Conservation (phyloP, 2,888 invertebrate species). For the Ectemnius cavifrons region DNA sequence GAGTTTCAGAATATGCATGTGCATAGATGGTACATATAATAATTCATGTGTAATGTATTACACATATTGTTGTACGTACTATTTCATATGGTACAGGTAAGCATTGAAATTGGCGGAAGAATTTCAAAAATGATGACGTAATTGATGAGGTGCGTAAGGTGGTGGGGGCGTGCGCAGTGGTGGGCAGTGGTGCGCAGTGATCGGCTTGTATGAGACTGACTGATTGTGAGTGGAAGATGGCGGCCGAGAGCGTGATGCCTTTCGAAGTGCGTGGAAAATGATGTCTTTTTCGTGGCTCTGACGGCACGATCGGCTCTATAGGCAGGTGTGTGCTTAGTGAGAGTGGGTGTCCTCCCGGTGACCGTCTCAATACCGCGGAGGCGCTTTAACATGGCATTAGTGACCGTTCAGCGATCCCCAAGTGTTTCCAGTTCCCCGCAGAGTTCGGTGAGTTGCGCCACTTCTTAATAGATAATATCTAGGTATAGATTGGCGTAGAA, state of each 20-base stretch:
- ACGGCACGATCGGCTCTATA: conserved; percentile 62
- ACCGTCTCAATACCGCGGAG: conserved; percentile 63
- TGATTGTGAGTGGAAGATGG: conserved; percentile 72
- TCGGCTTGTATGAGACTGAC: too few species aligned
- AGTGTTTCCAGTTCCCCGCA: conserved; percentile 84
- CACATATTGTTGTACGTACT: too few species aligned
- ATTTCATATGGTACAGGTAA: too few species aligned
- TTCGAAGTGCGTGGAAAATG: conserved; percentile 75
- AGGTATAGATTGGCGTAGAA: too few species aligned
- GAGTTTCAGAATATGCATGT: too few species aligned
- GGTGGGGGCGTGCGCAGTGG: too few species aligned
- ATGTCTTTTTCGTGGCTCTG: conserved; percentile 68
- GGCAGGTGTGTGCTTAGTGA: conserved; percentile 60
- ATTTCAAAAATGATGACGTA: too few species aligned
- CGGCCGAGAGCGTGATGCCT: conserved; percentile 74
- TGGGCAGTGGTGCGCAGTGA: too few species aligned
- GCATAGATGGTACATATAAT: too few species aligned
- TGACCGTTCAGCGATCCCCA: conserved; percentile 86
- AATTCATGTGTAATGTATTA: too few species aligned
- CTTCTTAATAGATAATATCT: conserved; percentile 7
- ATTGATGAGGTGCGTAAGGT: too few species aligned
- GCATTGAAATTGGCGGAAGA: too few species aligned
- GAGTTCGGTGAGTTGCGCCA: conserved; percentile 79
- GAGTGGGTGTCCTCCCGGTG: conserved; percentile 68
- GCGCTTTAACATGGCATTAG: conserved; percentile 82